A percentile compares a stretch with the other conserved stretches of the same genome.
phyloP scores from a whole-genome alignment of 2,888 invertebrate species.

The Dolichopus griseipennis region DNA sequence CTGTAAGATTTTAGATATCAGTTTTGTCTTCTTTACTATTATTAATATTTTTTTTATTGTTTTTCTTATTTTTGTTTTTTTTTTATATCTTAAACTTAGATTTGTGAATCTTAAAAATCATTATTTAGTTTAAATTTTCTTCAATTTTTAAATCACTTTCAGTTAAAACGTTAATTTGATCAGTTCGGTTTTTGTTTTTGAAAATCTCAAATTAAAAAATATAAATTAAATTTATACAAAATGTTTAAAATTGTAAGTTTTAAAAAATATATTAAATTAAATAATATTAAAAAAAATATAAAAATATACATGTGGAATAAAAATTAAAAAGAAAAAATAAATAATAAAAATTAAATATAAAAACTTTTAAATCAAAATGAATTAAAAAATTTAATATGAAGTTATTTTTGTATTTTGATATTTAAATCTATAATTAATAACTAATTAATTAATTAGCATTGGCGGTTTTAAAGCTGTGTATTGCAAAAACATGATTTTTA shows the following conservation, averaged over 20 bases:
- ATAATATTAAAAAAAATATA: no score
- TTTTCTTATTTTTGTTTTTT: neutral
- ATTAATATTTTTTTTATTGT: neutral
- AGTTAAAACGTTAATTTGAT: conserved; percentile 1
- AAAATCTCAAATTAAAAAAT: neutral
- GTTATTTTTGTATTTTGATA: no score
- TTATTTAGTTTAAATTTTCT: neutral
- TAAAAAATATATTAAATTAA: neutral
- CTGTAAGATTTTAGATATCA: neutral
- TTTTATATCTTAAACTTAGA: no score
- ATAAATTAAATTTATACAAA: neutral
- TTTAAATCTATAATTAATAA: no score
- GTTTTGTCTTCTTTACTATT: neutral
- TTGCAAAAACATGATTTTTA: no score
- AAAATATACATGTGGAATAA: no score
- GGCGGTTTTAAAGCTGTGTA: no score
- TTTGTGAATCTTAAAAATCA: neutral
- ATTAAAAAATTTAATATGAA: no score
- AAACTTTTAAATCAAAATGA: no score
- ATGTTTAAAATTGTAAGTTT: neutral
- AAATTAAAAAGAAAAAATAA: no score
- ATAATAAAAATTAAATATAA: no score
- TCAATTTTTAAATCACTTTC: neutral
- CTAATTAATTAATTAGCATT: no score
- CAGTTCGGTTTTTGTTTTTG: neutral